A percentile compares a stretch with the other conserved stretches of the same genome.
These are phyloP conservation scores for Cnemophilus loriae DNA, from an alignment of 2,113 vertebrate species.

Conservation along the genomic window DNA sequence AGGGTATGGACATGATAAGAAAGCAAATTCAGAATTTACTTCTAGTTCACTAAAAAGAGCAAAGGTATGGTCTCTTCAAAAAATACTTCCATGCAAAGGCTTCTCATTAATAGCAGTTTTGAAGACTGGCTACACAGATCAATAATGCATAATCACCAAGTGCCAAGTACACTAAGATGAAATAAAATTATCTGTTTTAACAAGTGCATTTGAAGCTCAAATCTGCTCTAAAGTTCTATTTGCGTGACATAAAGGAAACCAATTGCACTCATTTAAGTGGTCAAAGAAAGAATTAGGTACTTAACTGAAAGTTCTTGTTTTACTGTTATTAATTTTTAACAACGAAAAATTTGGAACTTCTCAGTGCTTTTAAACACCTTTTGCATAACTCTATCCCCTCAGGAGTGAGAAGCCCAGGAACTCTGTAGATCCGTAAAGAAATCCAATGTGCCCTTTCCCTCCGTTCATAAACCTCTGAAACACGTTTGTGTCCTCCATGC, in stretches of 20 bases:
- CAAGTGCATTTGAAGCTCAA: not conserved
- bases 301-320: not conserved
- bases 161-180: not conserved
- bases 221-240: not conserved
- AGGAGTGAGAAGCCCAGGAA: not conserved
- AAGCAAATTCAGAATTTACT: slow-evolving; percentile 14
- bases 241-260: not conserved
- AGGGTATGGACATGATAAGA: not conserved
- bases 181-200: not conserved
- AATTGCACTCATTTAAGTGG: not conserved
- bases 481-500: not conserved
- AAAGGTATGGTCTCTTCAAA: not conserved
- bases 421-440: not conserved
- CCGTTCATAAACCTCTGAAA: not conserved
- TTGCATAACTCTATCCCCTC: not conserved
- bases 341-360: not conserved
- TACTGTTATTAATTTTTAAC: not conserved
- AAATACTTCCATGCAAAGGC: not conserved
- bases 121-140: not conserved
- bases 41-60: not conserved
- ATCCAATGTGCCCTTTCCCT: not conserved
- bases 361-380: not conserved
- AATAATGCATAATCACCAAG: not conserved
- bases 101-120: not conserved
- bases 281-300: not conserved